Evolutionary conservation across 2,113 vertebrate species (phyloP).

Genomic region (Nothoprocta pentlandii): DNA sequence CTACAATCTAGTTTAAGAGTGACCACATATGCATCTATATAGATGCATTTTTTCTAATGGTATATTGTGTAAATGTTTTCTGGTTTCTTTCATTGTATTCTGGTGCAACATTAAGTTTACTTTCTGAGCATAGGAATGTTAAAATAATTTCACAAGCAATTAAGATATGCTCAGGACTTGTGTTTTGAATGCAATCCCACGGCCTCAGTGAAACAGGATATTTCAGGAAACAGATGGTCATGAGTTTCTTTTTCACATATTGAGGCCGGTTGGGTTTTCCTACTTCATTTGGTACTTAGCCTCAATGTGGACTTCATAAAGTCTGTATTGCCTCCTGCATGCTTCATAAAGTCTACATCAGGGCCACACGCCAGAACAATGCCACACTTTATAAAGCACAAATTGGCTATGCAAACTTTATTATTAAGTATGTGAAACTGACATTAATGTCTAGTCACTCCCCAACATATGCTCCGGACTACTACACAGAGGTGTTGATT

Average conservation of each 20-base stretch:
- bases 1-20: not conserved
- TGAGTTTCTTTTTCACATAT: not conserved
- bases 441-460: slow-evolving; percentile 16
- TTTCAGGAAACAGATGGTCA: not conserved
- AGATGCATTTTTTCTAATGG: not conserved
- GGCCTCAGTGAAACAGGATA: not conserved
- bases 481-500: not conserved
- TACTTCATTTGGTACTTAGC: slow-evolving; percentile 1
- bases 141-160: not conserved
- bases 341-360: slow-evolving; percentile 7
- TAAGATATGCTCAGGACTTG: not conserved
- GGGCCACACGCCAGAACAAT: slow-evolving; percentile 20
- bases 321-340: not conserved
- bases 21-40: not conserved
- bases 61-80: not conserved
- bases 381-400: slow-evolving; percentile 42
- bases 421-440: slow-evolving; percentile 1
- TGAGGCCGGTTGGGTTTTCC: not conserved
- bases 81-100: not conserved
- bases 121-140: not conserved
- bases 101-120: not conserved
- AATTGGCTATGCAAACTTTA: slow-evolving; percentile 48
- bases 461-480: not conserved
- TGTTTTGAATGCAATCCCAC: not conserved
- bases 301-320: slow-evolving; percentile 24